Conservation (phyloP, 2,888 invertebrate species). For the Scaptomyza cyrtandrae region DNA sequence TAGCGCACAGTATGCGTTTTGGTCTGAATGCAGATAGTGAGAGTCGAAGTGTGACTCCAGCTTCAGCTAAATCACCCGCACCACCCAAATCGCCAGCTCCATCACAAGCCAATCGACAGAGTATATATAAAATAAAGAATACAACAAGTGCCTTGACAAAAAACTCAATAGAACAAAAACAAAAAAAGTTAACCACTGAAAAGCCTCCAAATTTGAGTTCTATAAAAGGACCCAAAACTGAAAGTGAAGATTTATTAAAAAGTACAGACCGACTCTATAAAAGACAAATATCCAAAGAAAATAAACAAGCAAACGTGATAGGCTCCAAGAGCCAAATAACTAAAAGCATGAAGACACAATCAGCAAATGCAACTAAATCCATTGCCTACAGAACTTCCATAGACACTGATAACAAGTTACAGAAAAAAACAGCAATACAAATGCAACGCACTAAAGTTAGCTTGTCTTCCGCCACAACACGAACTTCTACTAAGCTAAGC, state of each 20-base stretch:
- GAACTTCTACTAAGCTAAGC: constrained; percentile 62
- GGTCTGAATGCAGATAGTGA: constrained; percentile 73
- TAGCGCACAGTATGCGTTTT: constrained; percentile 86
- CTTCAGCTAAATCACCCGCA: constrained; percentile 65
- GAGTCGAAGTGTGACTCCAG: constrained; percentile 61
- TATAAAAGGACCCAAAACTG: constrained; percentile 58
- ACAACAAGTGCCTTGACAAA: constrained; percentile 63
- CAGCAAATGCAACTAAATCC: constrained; percentile 69
- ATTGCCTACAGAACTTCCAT: constrained; percentile 77
- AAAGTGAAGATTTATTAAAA: constrained; percentile 70
- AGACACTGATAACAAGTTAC: constrained; percentile 68
- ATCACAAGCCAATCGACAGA: constrained; percentile 37
- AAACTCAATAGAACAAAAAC: constrained; percentile 54
- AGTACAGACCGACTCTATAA: constrained; percentile 64
- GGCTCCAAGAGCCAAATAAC: constrained; percentile 76
- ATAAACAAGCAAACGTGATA: constrained; percentile 71
- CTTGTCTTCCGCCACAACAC: constrained; percentile 68
- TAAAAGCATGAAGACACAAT: constrained; percentile 76
- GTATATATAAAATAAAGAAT: constrained; percentile 48
- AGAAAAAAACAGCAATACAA: constrained; percentile 53
- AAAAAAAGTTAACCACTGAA: constrained; percentile 43
- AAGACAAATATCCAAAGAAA: constrained; percentile 70
- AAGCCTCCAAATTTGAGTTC: constrained; percentile 39
- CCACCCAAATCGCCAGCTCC: constrained; percentile 73
- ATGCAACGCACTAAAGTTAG: constrained; percentile 71